These are phyloP conservation scores for Saguinus imperator DNA, from an alignment of 2,113 vertebrate genomes.

Conservation along the genomic window DNA sequence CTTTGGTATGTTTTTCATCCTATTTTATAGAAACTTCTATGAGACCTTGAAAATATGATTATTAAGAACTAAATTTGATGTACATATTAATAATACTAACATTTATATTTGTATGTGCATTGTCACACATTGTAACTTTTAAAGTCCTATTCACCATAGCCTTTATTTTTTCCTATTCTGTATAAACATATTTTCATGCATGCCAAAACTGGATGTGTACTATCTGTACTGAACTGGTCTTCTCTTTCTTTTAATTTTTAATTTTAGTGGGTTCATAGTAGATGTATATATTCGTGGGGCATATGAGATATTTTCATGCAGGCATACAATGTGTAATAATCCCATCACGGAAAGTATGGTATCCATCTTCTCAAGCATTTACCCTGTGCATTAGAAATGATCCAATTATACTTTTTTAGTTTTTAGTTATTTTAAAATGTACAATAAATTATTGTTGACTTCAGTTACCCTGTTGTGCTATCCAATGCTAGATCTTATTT, in stretches of 20 bases:
- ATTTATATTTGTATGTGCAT: background rate
- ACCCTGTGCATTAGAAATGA: too few relatives aligned
- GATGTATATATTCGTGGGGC: too few relatives aligned
- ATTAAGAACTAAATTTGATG: background rate
- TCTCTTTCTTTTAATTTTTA: background rate
- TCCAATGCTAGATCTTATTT: too few relatives aligned
- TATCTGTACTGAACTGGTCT: background rate
- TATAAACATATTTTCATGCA: background rate
- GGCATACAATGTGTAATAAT: too few relatives aligned
- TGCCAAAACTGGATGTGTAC: background rate
- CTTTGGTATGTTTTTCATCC: background rate
- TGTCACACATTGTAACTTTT: background rate
- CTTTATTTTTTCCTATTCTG: background rate
- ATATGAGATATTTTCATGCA: too few relatives aligned
- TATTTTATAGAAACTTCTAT: background rate
- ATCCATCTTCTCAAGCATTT: too few relatives aligned
- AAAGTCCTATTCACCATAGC: background rate
- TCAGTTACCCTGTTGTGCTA: too few relatives aligned
- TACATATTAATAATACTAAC: background rate
- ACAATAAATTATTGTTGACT: too few relatives aligned
- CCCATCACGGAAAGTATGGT: too few relatives aligned
- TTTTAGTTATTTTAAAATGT: too few relatives aligned
- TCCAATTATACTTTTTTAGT: too few relatives aligned
- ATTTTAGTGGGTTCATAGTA: too few relatives aligned
- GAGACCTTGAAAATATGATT: background rate